Evolutionary conservation across 2,888 invertebrate species (phyloP).

Genomic region (Caenorhabditis sp.): DNA sequence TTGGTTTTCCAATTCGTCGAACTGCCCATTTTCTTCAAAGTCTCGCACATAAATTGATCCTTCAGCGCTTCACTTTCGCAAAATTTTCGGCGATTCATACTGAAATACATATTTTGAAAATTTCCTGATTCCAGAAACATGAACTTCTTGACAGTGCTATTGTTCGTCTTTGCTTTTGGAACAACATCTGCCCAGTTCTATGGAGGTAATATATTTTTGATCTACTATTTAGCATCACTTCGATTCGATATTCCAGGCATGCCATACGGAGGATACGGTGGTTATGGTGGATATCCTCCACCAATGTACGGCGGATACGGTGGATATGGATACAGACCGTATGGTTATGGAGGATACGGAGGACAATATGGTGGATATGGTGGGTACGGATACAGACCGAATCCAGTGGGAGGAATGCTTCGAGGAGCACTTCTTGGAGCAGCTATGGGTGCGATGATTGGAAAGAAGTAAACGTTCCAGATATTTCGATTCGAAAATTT

Average conservation of each 20-base stretch:
- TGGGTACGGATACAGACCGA: constrained; percentile 46
- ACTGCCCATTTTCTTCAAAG: constrained; percentile 19
- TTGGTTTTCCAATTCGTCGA: constrained; percentile 51
- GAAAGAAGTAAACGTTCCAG: constrained; percentile 36
- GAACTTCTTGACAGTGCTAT: constrained; percentile 39
- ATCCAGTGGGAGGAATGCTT: constrained; percentile 60
- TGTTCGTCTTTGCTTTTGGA: constrained; percentile 37
- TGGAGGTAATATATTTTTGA: constrained; percentile 13
- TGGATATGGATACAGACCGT: constrained; percentile 43
- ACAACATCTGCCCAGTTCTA: constrained; percentile 49
- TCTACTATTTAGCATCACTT: background rate
- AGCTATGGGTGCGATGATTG: constrained; percentile 64
- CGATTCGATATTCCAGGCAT: constrained; percentile 21
- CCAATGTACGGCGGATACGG: constrained; percentile 51
- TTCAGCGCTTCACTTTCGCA: constrained; percentile 18
- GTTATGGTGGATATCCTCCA: constrained; percentile 44
- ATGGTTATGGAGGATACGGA: constrained; percentile 51
- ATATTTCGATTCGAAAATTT: background rate
- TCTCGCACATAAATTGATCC: constrained; percentile 34
- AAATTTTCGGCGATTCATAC: background rate
- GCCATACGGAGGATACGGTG: constrained; percentile 50
- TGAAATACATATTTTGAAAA: constrained; percentile 13
- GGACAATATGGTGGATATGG: constrained; percentile 40
- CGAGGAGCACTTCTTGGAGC: constrained; percentile 64
- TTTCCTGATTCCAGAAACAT: constrained; percentile 11